Percentiles rank a stretch among this genome's conserved stretches.
phyloP scores from a whole-genome alignment of 1,140 invertebrate species.

The Drosophila asahinai region DNA sequence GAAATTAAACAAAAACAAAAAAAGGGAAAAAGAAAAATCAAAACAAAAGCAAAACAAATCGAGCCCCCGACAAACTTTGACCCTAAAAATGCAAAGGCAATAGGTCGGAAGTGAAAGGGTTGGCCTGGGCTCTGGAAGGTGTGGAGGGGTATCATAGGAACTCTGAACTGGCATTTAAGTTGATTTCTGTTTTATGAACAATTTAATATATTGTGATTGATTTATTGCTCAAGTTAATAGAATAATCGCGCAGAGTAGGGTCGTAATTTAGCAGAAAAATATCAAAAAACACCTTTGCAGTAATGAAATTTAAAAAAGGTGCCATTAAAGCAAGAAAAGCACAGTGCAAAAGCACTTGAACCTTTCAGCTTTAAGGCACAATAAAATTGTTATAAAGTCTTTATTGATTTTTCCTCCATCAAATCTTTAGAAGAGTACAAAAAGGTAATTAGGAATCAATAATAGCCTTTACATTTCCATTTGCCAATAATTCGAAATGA shows the following conservation, averaged over 20 bases:
- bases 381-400: neutral
- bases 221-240: slow-evolving; percentile 9
- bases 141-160: neutral
- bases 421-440: neutral
- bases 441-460: slow-evolving; percentile 5
- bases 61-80: slow-evolving; percentile 68
- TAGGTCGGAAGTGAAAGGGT: slow-evolving; percentile 75
- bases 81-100: slow-evolving; percentile 60
- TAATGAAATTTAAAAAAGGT: neutral
- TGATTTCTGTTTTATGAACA: slow-evolving; percentile 5
- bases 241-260: neutral
- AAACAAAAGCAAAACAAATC: slow-evolving; percentile 48
- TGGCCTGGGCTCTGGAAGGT: slow-evolving; percentile 9
- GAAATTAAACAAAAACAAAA: slow-evolving; percentile 41
- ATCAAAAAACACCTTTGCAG: neutral
- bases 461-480: neutral
- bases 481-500: slow-evolving; percentile 29
- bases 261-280: neutral
- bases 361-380: neutral
- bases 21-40: slow-evolving; percentile 3
- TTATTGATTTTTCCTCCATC: too few relatives aligned
- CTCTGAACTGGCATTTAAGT: slow-evolving; percentile 36
- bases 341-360: neutral
- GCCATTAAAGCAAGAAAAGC: neutral
- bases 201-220: slow-evolving; percentile 28